These are phyloP conservation scores for Argyra leucocephala DNA, from an alignment of 2,888 invertebrate species.

Conservation along the genomic window DNA sequence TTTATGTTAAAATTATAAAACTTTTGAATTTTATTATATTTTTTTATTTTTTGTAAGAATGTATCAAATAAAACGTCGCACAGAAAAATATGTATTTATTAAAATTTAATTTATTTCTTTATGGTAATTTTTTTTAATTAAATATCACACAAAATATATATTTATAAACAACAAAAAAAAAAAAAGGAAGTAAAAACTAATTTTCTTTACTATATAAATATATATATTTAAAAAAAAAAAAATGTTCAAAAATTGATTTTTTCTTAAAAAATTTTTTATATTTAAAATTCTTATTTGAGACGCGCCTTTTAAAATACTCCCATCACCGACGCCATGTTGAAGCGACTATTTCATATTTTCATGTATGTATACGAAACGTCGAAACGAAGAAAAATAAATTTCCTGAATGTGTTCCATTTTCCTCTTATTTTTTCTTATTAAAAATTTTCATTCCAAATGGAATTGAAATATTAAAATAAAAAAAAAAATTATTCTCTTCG, in stretches of 20 bases:
- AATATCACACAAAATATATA: background rate
- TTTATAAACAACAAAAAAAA: background rate
- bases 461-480: no score
- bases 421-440: no score
- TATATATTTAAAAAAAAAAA: no score
- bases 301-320: background rate
- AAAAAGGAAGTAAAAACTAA: background rate
- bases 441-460: no score
- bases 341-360: background rate
- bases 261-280: background rate
- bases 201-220: no score
- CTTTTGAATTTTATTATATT: background rate
- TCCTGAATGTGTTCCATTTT: no score
- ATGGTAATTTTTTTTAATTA: background rate
- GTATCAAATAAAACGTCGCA: background rate
- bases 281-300: background rate
- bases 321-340: conserved; percentile 3
- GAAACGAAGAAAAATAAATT: no score
- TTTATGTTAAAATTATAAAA: no score
- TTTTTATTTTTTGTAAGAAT: background rate
- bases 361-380: no score
- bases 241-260: background rate
- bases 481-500: no score
- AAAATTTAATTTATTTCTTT: background rate
- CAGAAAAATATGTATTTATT: no score